A percentile compares a stretch with the other conserved stretches of the same genome.
These are phyloP conservation scores for Trichonephila clavata DNA, from an alignment of 1,140 invertebrate species.

Conservation along the genomic window DNA sequence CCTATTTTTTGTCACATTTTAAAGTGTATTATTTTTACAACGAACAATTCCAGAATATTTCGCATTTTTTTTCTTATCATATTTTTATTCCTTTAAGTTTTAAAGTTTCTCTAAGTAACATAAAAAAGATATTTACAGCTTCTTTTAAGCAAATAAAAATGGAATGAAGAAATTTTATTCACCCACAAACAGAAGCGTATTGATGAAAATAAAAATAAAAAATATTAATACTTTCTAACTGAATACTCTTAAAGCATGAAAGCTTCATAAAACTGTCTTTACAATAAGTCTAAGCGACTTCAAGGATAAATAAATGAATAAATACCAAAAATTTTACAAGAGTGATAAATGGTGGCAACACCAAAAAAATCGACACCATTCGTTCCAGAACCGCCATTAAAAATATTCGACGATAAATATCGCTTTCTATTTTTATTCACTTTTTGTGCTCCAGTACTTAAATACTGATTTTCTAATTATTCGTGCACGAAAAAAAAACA, in stretches of 20 bases:
- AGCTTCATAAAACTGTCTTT: not conserved
- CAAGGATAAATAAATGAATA: not conserved
- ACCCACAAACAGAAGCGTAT: too few relatives aligned
- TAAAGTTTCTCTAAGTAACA: too few relatives aligned
- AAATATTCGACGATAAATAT: constrained; percentile 28
- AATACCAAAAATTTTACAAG: not conserved
- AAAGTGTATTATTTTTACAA: too few relatives aligned
- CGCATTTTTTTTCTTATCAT: too few relatives aligned
- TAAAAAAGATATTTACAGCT: too few relatives aligned
- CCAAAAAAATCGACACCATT: not conserved
- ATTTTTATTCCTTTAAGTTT: too few relatives aligned
- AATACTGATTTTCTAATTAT: constrained; percentile 42
- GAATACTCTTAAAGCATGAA: not conserved
- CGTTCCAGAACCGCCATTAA: not conserved
- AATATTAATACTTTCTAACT: not conserved
- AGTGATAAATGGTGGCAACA: not conserved
- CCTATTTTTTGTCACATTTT: too few relatives aligned
- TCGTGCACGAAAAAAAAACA: constrained; percentile 38
- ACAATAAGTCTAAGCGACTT: not conserved
- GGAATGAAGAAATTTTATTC: too few relatives aligned
- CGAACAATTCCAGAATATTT: too few relatives aligned
- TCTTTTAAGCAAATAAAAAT: too few relatives aligned
- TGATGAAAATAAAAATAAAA: not conserved
- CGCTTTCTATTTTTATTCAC: not conserved
- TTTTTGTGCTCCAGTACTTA: constrained; percentile 13